Base-by-base conservation (phyloP, 1,140 invertebrate genomes). In the Microplitis mediator region DNA sequence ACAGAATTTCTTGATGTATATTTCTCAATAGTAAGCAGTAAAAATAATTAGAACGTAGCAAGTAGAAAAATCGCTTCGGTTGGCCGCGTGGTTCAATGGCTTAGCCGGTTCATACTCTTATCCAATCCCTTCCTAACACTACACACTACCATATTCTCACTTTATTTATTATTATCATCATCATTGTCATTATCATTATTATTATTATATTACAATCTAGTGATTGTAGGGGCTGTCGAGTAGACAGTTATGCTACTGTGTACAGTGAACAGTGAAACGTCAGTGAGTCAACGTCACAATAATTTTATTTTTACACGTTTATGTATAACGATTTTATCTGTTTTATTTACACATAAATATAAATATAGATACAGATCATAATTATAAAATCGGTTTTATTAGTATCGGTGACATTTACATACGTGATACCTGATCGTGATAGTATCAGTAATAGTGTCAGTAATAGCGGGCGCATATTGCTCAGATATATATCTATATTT, bases 21-120 rank as follows among this genome's bases (percentile, higher is more conserved):
- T 45, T 45, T 45, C 39, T 45, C 39, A 45, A 45, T 45, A 52
- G 4, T 35, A 14, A 35, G 13, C 11, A n/a, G 31, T 23, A 14
- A 14, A 16, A 51, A 36, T 72, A 72, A 72, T 65, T 72, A 31
- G 71, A 72, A 72, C 71, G 71, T 72, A 39, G 23, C 52, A 45
- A 75, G 72, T 71, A 66, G 74, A 75, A 72, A 73, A 61, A 73
- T 73, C 69, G 74, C 71, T 73, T 67, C 67, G 74, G 63, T 75
- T 67, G 70, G 74, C 71, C 69, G 74, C 71, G 35, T 73, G 74
- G 74, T 75, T 75, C 74, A 75, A 73, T 75, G 74, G 74, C 69
- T 71, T 69, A 64, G 31, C 23, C 39, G 35, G 3, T 62, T 62
- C 23, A 23, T 62, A n/a, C 35, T 45, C 11, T 45, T 45, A 45